A percentile compares a stretch with the other conserved stretches of the same genome.
These are phyloP conservation scores for Archilochus colubris DNA, from an alignment of 2,113 vertebrate species.

Conservation along the genomic window DNA sequence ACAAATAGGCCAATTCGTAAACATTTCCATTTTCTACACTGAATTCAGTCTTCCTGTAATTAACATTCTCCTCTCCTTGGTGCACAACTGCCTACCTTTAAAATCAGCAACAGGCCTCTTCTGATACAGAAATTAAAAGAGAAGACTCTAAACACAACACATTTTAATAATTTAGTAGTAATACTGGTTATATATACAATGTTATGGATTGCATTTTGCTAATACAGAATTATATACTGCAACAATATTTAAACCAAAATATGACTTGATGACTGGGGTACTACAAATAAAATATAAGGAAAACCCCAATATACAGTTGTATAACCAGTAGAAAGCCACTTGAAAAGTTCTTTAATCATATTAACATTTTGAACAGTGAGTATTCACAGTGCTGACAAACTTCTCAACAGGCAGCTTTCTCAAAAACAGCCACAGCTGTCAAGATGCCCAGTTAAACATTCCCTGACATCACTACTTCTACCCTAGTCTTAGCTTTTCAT, in stretches of 20 bases:
- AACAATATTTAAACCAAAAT: neutral
- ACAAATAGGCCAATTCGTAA: constrained; percentile 46
- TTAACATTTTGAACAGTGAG: neutral
- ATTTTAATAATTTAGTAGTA: neutral
- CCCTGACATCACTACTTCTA: neutral
- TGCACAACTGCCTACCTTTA: neutral
- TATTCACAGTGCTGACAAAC: neutral
- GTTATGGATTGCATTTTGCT: neutral
- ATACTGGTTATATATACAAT: neutral
- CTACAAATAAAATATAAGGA: neutral
- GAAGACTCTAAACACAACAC: neutral
- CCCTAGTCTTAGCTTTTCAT: neutral
- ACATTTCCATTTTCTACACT: constrained; percentile 33
- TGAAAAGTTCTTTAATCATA: neutral
- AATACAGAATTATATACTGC: neutral
- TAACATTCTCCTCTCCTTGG: constrained; percentile 8
- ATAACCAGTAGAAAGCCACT: neutral
- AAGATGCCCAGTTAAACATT: neutral
- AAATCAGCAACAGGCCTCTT: neutral
- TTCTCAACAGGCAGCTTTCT: neutral
- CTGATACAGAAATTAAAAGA: neutral
- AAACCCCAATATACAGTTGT: neutral
- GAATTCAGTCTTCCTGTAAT: constrained; percentile 48
- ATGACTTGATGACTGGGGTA: neutral
- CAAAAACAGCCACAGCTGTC: neutral